Percentiles rank a stretch among this genome's conserved stretches.
Conservation (phyloP, 2,113 vertebrate genomes). For the Pterocles orientalis region DNA sequence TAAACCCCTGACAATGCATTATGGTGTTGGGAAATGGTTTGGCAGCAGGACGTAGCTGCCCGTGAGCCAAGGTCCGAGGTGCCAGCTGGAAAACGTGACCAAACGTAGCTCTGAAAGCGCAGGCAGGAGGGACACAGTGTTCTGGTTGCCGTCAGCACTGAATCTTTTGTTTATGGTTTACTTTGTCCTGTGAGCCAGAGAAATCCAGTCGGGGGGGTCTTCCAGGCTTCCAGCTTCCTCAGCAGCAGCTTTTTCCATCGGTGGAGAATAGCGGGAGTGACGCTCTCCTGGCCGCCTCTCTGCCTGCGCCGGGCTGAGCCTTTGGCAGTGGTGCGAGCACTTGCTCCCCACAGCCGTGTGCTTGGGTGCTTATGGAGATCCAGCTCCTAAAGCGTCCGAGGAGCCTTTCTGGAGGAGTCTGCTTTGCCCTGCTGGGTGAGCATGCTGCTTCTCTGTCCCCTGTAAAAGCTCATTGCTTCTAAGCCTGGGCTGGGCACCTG, state of each 20-base stretch:
- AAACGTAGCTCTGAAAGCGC: neutral
- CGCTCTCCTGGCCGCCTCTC: neutral
- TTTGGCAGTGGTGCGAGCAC: rapidly evolving
- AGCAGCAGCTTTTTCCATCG: neutral
- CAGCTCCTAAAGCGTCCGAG: neutral
- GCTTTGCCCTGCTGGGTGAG: neutral
- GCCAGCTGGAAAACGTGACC: neutral
- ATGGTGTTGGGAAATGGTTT: neutral
- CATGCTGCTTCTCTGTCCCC: neutral
- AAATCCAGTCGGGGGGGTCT: neutral
- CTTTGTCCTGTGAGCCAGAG: neutral
- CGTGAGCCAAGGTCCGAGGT: neutral
- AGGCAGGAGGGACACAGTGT: neutral
- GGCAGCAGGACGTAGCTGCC: neutral
- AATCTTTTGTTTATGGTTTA: neutral
- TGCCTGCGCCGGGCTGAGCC: neutral
- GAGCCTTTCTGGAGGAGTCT: neutral
- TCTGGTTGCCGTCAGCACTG: neutral
- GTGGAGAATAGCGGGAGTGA: neutral
- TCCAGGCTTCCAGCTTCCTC: neutral
- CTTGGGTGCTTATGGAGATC: neutral
- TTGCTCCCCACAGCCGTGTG: neutral
- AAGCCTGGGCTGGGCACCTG: neutral
- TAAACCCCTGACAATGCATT: neutral
- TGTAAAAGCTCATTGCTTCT: neutral